Conservation (phyloP, 1,140 invertebrate species). For the Euglossa dilemma region DNA sequence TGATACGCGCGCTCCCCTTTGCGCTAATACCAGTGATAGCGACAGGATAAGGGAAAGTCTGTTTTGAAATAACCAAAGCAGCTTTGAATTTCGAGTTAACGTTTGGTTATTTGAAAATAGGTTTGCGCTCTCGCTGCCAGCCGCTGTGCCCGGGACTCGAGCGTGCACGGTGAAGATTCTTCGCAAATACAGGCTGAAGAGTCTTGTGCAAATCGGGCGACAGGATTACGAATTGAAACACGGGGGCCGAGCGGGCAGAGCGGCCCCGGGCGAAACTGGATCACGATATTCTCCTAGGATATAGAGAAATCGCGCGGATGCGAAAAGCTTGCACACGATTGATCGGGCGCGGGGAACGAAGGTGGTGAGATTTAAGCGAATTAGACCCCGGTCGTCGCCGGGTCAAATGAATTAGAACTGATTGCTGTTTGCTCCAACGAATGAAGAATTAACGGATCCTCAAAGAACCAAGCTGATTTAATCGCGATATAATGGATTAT, state of each 20-base stretch:
- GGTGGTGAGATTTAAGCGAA: background rate
- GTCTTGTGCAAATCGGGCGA: conserved; percentile 4
- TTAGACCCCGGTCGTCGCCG: background rate
- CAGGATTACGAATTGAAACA: conserved; percentile 28
- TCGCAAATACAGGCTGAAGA: background rate
- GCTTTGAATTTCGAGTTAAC: conserved; percentile 55
- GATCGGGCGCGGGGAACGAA: background rate
- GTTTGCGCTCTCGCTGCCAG: background rate
- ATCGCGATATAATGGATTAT: too few species aligned
- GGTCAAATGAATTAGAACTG: background rate
- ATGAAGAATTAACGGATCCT: background rate
- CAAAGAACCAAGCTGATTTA: background rate
- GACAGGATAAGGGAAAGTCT: background rate
- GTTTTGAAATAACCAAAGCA: background rate
- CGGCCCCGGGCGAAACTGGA: background rate
- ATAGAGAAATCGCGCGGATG: background rate
- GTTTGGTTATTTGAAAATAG: conserved; percentile 32
- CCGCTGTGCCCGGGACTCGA: background rate
- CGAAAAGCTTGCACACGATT: conserved; percentile 2
- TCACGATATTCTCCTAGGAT: background rate
- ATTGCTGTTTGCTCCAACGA: too few species aligned
- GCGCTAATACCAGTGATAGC: background rate
- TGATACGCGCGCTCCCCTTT: background rate
- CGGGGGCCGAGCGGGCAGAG: background rate
- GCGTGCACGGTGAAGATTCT: conserved; percentile 12